Conservation (phyloP, 2,888 invertebrate genomes). For the Noctua janthe region DNA sequence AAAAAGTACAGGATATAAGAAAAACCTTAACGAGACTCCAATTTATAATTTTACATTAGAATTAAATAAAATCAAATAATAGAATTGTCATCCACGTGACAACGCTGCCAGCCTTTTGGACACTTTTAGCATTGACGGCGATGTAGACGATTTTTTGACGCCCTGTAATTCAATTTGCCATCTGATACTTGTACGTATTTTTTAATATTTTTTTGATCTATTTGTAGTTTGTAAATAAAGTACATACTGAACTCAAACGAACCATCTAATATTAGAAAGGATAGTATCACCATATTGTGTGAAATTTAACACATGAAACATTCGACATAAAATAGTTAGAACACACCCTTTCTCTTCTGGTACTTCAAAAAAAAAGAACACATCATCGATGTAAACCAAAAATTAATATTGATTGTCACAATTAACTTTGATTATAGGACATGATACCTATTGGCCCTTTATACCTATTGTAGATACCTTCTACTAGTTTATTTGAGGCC, state of each 20-base stretch:
- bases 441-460: not conserved
- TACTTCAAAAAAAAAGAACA: not conserved
- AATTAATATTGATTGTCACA: not conserved
- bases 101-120: too few relatives aligned
- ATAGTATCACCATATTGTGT: rapidly evolving
- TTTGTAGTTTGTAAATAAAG: too few relatives aligned
- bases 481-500: not conserved
- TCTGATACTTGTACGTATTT: too few relatives aligned
- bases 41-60: slow-evolving; percentile 3
- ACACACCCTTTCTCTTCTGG: rapidly evolving
- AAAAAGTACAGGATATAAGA: not conserved
- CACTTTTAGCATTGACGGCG: too few relatives aligned
- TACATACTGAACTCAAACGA: too few relatives aligned
- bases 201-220: too few relatives aligned
- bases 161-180: too few relatives aligned
- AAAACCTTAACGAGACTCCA: not conserved
- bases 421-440: rapidly evolving
- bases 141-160: too few relatives aligned
- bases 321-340: not conserved
- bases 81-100: too few relatives aligned
- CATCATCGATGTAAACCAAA: not conserved
- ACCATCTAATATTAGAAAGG: not conserved
- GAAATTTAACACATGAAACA: not conserved
- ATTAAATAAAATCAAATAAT: not conserved
- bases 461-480: not conserved